Percentiles rank a stretch among this genome's conserved stretches.
Conservation (phyloP, 1,140 invertebrate genomes). For the Rhizoglyphus robini region DNA sequence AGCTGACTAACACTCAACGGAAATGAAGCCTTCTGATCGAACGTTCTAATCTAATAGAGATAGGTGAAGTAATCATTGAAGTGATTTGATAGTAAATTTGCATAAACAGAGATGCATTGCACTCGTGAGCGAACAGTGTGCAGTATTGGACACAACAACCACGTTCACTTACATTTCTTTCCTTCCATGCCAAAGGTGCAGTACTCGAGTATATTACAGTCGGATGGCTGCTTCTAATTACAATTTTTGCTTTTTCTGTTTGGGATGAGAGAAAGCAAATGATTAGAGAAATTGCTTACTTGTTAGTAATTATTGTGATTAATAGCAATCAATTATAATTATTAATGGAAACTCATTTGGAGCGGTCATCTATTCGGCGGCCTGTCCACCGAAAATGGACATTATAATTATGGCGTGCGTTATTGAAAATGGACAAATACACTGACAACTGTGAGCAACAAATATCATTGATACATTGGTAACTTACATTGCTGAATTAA, state of each 20-base stretch:
- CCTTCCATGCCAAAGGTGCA: slow-evolving; percentile 60
- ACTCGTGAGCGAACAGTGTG: no score
- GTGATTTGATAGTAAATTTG: slow-evolving; percentile 3
- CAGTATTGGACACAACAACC: no score
- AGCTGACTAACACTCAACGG: no score
- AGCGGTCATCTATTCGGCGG: neutral
- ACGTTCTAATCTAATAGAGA: no score
- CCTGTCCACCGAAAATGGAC: no score
- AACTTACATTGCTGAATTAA: no score
- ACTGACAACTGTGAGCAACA: no score
- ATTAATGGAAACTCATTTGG: neutral
- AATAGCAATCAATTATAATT: neutral
- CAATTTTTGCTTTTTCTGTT: slow-evolving; percentile 74
- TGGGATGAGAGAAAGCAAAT: slow-evolving; percentile 11
- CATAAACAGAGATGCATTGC: no score
- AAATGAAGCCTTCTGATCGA: no score
- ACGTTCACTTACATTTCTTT: slow-evolving; percentile 31
- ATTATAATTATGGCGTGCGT: no score
- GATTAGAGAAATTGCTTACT: neutral
- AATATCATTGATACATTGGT: no score
- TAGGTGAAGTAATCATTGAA: neutral
- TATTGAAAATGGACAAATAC: no score
- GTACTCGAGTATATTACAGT: slow-evolving; percentile 80
- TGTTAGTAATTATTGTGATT: slow-evolving; percentile 11
- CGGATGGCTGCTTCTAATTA: slow-evolving; percentile 82